Percentiles rank a stretch among this genome's conserved stretches.
Evolutionary conservation across 2,113 vertebrate genomes (phyloP).

Genomic region (Mustela nigripes): DNA sequence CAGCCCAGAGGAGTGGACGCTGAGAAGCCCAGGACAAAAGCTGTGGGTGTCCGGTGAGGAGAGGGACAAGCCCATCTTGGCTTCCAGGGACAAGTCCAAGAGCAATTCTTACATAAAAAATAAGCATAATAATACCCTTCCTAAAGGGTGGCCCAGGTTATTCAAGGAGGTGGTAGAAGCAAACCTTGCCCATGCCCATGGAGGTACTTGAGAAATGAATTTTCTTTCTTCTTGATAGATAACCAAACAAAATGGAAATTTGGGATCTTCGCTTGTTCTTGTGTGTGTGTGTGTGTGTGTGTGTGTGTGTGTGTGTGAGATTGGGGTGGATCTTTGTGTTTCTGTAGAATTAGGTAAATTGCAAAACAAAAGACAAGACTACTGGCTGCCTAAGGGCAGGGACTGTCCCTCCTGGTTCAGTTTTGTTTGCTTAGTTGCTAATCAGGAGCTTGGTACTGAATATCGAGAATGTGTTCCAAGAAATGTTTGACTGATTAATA

Average conservation of each 20-base stretch:
- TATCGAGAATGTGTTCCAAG: background rate
- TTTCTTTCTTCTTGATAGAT: background rate
- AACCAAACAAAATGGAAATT: background rate
- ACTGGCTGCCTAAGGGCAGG: background rate
- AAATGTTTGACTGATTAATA: background rate
- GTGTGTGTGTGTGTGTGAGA: background rate
- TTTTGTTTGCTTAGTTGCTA: background rate
- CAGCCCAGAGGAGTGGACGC: background rate
- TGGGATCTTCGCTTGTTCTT: background rate
- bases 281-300: background rate
- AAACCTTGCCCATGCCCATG: accelerated
- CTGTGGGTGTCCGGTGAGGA: too few relatives aligned
- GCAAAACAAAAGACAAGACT: background rate
- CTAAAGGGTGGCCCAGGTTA: background rate
- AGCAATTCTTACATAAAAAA: background rate
- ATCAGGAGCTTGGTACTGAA: background rate
- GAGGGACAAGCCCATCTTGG: too few relatives aligned
- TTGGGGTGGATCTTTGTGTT: background rate
- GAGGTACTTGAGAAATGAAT: background rate
- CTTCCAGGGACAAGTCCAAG: too few relatives aligned
- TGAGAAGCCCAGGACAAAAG: background rate
- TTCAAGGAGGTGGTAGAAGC: background rate
- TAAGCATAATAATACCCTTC: background rate
- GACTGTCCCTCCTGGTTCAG: background rate
- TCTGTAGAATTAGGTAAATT: background rate